Evolutionary conservation across 1,140 invertebrate genomes (phyloP).

Genomic region (Drosophila erecta): DNA sequence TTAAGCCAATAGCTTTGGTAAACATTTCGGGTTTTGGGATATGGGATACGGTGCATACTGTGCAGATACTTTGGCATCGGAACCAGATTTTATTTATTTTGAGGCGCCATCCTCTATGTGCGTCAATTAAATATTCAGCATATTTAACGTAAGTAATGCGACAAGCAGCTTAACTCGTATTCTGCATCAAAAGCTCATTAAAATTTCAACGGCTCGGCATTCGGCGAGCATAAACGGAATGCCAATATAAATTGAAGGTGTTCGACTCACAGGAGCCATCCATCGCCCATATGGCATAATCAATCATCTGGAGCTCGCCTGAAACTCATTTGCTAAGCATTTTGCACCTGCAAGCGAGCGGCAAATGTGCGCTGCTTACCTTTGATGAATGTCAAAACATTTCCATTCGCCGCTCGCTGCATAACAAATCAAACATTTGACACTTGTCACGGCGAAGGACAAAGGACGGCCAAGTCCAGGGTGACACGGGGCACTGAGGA

Average conservation of each 20-base stretch:
- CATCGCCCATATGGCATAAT: not conserved
- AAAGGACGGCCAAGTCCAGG: not conserved
- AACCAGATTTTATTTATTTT: not conserved
- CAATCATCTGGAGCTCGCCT: constrained; percentile 45
- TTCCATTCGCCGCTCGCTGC: constrained; percentile 29
- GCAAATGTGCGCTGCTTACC: constrained; percentile 30
- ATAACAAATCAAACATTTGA: constrained; percentile 69
- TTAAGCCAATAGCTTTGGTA: constrained; percentile 30
- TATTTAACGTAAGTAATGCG: constrained; percentile 68
- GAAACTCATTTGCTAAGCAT: constrained; percentile 55
- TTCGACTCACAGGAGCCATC: not conserved
- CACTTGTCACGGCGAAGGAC: constrained; percentile 45
- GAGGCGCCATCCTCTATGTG: not conserved
- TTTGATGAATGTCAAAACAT: constrained; percentile 72
- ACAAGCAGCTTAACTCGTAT: constrained; percentile 53
- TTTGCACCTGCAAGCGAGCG: constrained; percentile 24
- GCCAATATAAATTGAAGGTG: constrained; percentile 6
- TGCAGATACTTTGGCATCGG: not conserved
- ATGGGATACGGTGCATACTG: not conserved
- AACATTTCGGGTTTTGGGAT: constrained; percentile 2
- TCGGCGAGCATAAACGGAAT: constrained; percentile 1
- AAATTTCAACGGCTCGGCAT: constrained; percentile 1
- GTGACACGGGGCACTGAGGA: not conserved
- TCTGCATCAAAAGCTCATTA: constrained; percentile 46
- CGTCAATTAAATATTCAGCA: constrained; percentile 37